Evolutionary conservation across 1,140 invertebrate genomes (phyloP), one percentile per base, ranked within the genome.

Genomic region (Mamestra configurata): DNA sequence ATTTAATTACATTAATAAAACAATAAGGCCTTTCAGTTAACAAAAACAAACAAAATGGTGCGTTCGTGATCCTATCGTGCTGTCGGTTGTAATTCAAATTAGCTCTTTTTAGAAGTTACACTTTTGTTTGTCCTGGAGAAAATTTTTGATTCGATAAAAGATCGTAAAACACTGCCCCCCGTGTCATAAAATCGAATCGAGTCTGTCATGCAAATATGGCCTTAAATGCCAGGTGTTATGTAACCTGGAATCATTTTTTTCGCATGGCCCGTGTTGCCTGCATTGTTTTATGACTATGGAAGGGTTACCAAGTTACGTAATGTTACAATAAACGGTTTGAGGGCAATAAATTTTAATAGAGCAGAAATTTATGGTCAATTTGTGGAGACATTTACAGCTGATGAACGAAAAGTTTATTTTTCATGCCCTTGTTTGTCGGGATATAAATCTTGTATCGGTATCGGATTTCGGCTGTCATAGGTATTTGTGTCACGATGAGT

Each of bases 231-330:
- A 84, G 81, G 83, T 81, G 80, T 83, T 86, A 88, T 86, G 83
- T 72, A 80, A 84, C 77, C 76, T 86, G 73, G 70, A 79, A 86
- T 59, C 70, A 57, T 83, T 86, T 90, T 91, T 91, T 92, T 93
- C 86, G 87, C 91, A 89, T 91, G 88, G 85, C 88, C 77, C 85
- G 79, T 86, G 81, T 81, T 75, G 83, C 77, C 80, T 89, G 88
- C 89, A 93, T 91, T 92, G 91, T 94, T 94, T 93, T 93, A 94
- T 82, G 85, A 82, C 81, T 22, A 57, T 81, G 75, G 83, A 93
- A 92, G 91, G 92, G 91, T 93, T 92, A 92, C 91, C 87, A 75
- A 90, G 85, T 92, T 93, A 92, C 86, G 88, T 89, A 92, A 92
- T 88, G 80, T 86, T 87, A 90, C 89, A 90, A 89, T 93, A 91